Base-by-base conservation (phyloP, 1,140 invertebrate genomes). In the Adelges cooleyi region DNA sequence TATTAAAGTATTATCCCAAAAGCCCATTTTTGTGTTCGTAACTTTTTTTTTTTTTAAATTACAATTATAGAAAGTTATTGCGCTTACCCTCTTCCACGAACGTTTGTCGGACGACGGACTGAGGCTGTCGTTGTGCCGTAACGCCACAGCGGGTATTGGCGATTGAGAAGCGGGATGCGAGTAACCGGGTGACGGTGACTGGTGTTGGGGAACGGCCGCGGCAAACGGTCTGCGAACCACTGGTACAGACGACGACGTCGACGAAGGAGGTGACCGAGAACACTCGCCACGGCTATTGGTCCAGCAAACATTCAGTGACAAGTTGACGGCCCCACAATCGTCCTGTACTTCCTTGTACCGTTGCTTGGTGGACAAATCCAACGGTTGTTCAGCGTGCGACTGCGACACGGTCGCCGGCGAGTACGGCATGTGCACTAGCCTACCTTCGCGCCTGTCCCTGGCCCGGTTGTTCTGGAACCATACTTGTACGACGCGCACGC, bases 381-480 rank as follows among this genome's bases (percentile, higher is more conserved):
- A 74, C 1, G 92, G 92, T 74, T 91, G 86, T 69, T 90, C 86
- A 3, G 81, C 79, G 25, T 29, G 18, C 4, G 8, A 46, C 9
- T 4, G 33, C 33, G 8, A 25, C 56, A 65, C 62, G 53, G 68
- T 65, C 27, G 56, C 44, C 62, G 72, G 69, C 65, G 52, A 56
- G 44, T 80, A 78, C 3, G 79, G 79, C 29, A 82, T 75, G 42
- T 81, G 72, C 20, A 79, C 77, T 18, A 84, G 77, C 62, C 83
- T 76, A 9, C 83, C 84, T 71, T 86, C 85, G 68, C 90, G 80
- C 27, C 92, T 82, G 72, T 95, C 92, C 36, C 94, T 81, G 0
- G 94, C 95, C 59, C 95, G 81, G 70, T 91, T 94, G 76, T 98
- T 98, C 79, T 98, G 95, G 75, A 98, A 98, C 95, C 95, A 98